These are phyloP conservation scores for Phoenoteleia sp. DNA, from an alignment of 2,888 invertebrate species.

Conservation along the genomic window DNA sequence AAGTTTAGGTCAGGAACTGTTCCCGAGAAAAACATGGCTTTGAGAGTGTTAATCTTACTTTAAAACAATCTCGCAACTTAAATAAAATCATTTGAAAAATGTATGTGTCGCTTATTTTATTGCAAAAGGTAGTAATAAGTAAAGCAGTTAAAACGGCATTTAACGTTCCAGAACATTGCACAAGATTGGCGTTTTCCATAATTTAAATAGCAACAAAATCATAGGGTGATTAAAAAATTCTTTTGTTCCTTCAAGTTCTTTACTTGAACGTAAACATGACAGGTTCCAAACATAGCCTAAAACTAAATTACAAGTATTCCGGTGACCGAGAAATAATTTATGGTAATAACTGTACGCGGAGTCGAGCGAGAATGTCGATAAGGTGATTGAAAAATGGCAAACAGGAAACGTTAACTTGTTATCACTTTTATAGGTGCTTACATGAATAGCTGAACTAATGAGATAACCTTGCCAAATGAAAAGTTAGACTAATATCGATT, in stretches of 20 bases:
- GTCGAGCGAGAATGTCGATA: constrained; percentile 25
- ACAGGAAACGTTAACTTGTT: constrained; percentile 22
- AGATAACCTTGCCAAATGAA: neutral
- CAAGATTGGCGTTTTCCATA: neutral
- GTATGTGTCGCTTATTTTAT: no score
- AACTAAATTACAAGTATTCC: constrained; percentile 50
- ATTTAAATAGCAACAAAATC: neutral
- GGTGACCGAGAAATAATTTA: constrained; percentile 6
- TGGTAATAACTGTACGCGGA: constrained; percentile 9
- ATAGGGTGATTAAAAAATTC: constrained; percentile 6
- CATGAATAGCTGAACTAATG: constrained; percentile 13
- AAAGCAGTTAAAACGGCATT: no score
- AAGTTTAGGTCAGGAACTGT: constrained; percentile 40
- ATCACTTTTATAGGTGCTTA: constrained; percentile 9
- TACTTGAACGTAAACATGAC: constrained; percentile 26
- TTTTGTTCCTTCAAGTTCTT: constrained; percentile 20
- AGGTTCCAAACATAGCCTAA: constrained; percentile 50
- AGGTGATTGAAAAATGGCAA: constrained; percentile 26
- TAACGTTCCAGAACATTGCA: neutral
- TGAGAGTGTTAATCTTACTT: neutral
- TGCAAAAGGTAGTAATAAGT: neutral
- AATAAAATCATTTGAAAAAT: no score
- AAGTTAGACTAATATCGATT: no score
- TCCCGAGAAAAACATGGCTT: constrained; percentile 1
- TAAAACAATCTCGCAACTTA: no score